Base-by-base conservation (phyloP, 1,140 invertebrate genomes). In the Lethrus apterus region DNA sequence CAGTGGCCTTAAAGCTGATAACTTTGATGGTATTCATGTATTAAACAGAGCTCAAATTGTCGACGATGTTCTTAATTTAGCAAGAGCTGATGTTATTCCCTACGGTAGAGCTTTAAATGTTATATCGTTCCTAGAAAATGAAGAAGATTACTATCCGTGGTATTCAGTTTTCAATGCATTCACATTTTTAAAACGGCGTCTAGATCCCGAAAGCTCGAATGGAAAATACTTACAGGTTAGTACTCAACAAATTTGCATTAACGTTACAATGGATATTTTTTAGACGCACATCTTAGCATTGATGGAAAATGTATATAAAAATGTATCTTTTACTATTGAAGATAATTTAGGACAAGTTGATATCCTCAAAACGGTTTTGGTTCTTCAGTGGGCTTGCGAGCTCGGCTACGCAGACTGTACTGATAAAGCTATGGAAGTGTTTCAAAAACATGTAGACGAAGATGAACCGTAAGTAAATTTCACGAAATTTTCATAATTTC, bases 91-190 rank as follows among this genome's bases (percentile, higher is more conserved):
- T 5, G 52, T 69, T 10, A 38, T 70, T 5, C 50, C 57, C 8
- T 73, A 77, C 13, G 46, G 55, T 1, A 63, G 69, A 17, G 74
- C 77, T 0, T 64, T 86, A 7, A 66, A 77, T 2, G 65, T 81
- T 2, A 66, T 77, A 0, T 64, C 70, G 1, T 84, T 82, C 58
- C 55, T 86, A 29, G 61, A 65, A 29, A 62, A 71, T 4, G 83
- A 86, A 60, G 73, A 64, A 3, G 72, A 82, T 34, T 80, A 79
- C 44, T 68, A 79, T 29, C 79, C 81, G 2, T 86, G 83, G 83
- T 65, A 67, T 15, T 64, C 79, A 1, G 80, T 78, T 8, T 68
- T 78, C 10, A 68, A 62, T 20, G 72, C 72, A 21, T 70, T 80
- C n/a, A 68, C 65, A 18, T 72, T 65, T 60, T 57, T 78, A 31